Evolutionary conservation across 2,113 vertebrate genomes (phyloP), one percentile per base, ranked within the genome.

Genomic region (Crotalus viridis): DNA sequence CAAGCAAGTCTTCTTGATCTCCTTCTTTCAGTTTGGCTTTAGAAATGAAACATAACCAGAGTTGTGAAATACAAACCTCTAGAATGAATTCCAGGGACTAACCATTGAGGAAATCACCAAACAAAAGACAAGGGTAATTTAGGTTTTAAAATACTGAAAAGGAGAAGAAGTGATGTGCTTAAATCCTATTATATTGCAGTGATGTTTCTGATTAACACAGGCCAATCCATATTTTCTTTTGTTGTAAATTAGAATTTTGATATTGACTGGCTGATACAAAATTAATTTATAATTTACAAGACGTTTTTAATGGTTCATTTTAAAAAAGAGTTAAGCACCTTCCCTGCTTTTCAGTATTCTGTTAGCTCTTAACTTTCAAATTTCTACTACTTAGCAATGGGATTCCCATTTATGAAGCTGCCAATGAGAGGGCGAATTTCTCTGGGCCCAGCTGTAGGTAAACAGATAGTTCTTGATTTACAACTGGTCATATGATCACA

Each of bases 51-150:
- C 21, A 69, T 55, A 91, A 91, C 54, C 10, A 86, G 33, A 54
- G 87, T 64, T 92, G 91, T 69, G 86, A 92, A 92, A 92, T 39
- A 69, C 12, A 87, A 88, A 69, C 48, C 48, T 61, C 56, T 9
- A 88, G 43, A 54, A 92, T 55, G 57, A 92, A 92, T 88, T 92
- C 86, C 91, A 69, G 48, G 48, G 91, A 88, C 56, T 43, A 54
- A 48, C 48, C 26, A 87, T 92, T 69, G 57, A 64, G 91, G 43
- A 88, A 69, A 88, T 85, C 43, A 28, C 86, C 26, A 51, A 61
- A 92, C 86, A 88, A 92, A 88, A 24, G 56, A 10, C 48, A 69
- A 88, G 85, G 91, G 91, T 69, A 69, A 43, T 88, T 92, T 88
- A 64, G 59, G 57, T 48, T 92, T 88, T 69, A 19, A 69, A 33